Base-by-base conservation (phyloP, 2,797 vertebrate genomes). In the Micromesistius poutassou region DNA sequence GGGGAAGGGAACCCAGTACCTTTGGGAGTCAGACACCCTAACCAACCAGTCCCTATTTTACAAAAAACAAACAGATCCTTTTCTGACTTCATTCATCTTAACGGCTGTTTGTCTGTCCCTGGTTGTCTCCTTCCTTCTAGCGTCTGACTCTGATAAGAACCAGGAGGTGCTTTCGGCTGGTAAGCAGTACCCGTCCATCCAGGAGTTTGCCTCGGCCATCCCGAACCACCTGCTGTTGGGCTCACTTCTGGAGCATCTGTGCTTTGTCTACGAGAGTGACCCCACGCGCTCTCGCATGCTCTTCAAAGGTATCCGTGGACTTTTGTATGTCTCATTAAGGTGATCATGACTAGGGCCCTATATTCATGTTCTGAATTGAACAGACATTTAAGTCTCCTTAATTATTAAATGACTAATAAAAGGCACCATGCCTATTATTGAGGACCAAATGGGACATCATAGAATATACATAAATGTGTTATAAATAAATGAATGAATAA, bases 181-280 rank as follows among this genome's bases (percentile, higher is more conserved):
- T 16, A 89, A 78, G 81, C 90, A 80, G 70, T 94, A 94, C 78
- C 82, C 88, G 0, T 93, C 92, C 22, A 85, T 95, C 82, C 90
- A 94, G 77, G 94, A 95, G 87, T 95, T 95, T 86, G 96, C 96
- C 3, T 96, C 96, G 0, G 94, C 95, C 1, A 96, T 99, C 81
- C 97, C 98, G 66, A 98, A 98, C 92, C 97, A 99, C 80, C 95
- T 99, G 4, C 89, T 99, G 71, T 91, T 99, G 0, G 98, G 97
- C 16, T 99, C 98, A 0, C 88, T 99, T 75, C 92, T 99, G 78
- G 98, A 99, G 84, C 98, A 98, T 82, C 91, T 99, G 77, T 99
- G 98, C 89, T 96, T 95, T 5, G 93, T 98, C 78, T 98, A 99
- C 3, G 96, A 97, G 2, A 94, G 93, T 73, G 94, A 97, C 78